Conservation (phyloP, 2,888 invertebrate genomes). For the Lepetodrilus schrolli region DNA sequence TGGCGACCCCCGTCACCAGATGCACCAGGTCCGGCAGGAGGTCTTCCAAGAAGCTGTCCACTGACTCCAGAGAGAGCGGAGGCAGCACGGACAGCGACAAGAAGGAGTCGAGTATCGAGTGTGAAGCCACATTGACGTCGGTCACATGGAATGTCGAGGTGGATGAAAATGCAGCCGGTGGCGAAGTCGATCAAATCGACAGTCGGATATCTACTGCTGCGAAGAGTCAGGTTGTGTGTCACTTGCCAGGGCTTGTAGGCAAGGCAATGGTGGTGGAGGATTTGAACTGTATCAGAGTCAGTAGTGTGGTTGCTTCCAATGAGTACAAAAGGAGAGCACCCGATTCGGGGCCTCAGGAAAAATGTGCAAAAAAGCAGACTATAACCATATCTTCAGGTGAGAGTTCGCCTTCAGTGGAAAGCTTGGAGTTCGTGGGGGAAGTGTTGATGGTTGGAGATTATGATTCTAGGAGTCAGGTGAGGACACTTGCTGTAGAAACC, state of each 20-base stretch:
- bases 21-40: slow-evolving; percentile 3
- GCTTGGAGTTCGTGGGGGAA: neutral
- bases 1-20: neutral
- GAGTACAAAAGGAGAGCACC: neutral
- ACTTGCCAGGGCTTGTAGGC: neutral
- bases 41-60: neutral
- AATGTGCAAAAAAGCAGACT: neutral
- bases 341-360: neutral
- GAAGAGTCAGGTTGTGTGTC: neutral
- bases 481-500: slow-evolving; percentile 48
- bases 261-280: neutral
- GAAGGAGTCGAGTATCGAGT: slow-evolving; percentile 12
- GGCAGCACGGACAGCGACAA: slow-evolving; percentile 8
- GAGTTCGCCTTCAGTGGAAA: neutral
- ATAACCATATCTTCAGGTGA: neutral
- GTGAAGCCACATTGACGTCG: slow-evolving; percentile 2
- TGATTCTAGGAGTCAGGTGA: slow-evolving; percentile 82
- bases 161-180: neutral
- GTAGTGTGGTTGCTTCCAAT: neutral
- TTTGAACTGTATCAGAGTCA: neutral
- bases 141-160: slow-evolving; percentile 18
- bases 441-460: slow-evolving; percentile 78
- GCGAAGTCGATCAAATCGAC: neutral
- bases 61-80: neutral
- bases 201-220: too few relatives aligned